Evolutionary conservation across 2,888 invertebrate species (phyloP).

Genomic region (Sipha maydis): DNA sequence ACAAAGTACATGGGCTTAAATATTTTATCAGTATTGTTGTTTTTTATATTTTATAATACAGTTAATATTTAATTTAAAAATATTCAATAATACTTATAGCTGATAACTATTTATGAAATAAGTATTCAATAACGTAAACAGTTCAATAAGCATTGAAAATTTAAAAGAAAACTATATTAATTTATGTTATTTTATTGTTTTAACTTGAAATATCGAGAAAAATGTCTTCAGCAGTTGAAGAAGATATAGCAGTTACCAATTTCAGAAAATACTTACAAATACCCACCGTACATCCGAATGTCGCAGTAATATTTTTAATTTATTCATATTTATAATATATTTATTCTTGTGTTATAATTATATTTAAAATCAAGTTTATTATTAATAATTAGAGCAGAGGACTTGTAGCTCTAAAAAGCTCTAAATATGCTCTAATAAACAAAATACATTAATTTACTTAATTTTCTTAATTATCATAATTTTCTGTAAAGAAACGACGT

Average conservation of each 20-base stretch:
- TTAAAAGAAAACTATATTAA: not conserved
- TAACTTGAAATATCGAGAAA: not conserved
- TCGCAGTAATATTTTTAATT: slow-evolving; percentile 69
- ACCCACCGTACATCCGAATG: slow-evolving; percentile 86
- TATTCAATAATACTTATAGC: not conserved
- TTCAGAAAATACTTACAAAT: slow-evolving; percentile 88
- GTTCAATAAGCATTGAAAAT: not conserved
- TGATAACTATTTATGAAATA: not conserved
- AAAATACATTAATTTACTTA: too few species aligned
- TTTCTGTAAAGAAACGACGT: too few species aligned
- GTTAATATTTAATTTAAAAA: not conserved
- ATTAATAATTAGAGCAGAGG: too few species aligned
- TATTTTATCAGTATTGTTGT: too few species aligned
- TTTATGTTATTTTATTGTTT: not conserved
- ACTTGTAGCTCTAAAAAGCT: too few species aligned
- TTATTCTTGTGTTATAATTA: too few species aligned
- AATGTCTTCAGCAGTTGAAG: slow-evolving; percentile 62
- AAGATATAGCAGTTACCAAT: slow-evolving; percentile 74
- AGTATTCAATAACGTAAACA: not conserved
- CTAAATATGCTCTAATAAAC: too few species aligned
- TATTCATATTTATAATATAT: not conserved
- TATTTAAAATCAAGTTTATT: too few species aligned
- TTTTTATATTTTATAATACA: not conserved
- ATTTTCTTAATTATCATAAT: too few species aligned
- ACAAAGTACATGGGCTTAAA: too few species aligned